Evolutionary conservation across 2,888 invertebrate species (phyloP), one percentile per base, ranked within the genome.

Genomic region (Drosophila differens): DNA sequence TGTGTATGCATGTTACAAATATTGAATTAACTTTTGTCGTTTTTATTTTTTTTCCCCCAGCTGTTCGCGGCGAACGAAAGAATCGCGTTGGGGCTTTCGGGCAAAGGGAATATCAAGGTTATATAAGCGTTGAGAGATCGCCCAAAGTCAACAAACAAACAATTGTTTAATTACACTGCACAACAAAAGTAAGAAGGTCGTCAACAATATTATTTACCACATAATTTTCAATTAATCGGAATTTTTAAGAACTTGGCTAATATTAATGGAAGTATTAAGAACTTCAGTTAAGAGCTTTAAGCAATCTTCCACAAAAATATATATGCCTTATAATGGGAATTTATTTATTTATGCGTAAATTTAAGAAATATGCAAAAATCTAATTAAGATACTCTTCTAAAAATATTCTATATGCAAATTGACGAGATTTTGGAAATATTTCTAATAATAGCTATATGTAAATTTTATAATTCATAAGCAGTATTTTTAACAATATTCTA

Each of bases 81-180:
- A 76, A 76, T 55, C 35, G 37, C 5, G 44, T 65, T 63, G 37
- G 53, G 35, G 22, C 54, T 62, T 77, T 77, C 62, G 64, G 67
- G 59, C 69, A 77, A 81, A 69, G 74, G 54, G 80, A 76, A 68
- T 80, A 78, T 85, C 83, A 87, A 87, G 85, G 87, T 89, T 87
- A 85, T 82, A 88, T 78, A 85, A 87, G 62, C 60, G 49, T 64
- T 59, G 64, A 74, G 65, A 69, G 63, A 65, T 49, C 67, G 44
- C n/a, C 49, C 7, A 65, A 70, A 57, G 47, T 54, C 68, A 64
- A 70, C 68, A 74, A 47, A 37, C 66, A 66, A 63, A 66, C 63
- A 85, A 82, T 81, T 76, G 80, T 75, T 63, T 59, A 37, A 55
- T 39, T 62, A 73, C 83, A 83, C 79, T 79, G 4, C 4, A 12